Base-by-base conservation (phyloP, 2,888 invertebrate genomes). In the Acrobasis repandana region DNA sequence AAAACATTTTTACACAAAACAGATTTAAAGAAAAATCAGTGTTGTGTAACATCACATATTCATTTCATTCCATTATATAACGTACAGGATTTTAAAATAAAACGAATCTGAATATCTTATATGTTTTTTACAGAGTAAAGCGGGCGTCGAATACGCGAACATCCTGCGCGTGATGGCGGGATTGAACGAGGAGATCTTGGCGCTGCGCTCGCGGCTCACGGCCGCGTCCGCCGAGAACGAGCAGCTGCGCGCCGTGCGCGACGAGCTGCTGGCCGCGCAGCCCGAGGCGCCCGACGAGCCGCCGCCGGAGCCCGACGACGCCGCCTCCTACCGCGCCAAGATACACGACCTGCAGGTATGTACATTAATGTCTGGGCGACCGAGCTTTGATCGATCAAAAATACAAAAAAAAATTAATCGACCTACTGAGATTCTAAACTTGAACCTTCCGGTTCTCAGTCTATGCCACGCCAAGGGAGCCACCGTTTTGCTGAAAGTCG, bases 111-210 rank as follows among this genome's bases (percentile, higher is more conserved):
- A n/a, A 28, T 18, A 9, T 15, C 9, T 14, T 5, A 15, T 36
- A 9, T 6, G 1, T 62, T 52, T 46, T n/a, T 46, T 50, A 11
- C 72, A 89, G 88, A 84, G 83, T 64, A 88, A 86, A 76, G 85
- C 82, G 6, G 85, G 86, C 63, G 84, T 89, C 48, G 91, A 92
- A 66, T 89, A 88, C 73, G 90, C 90, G 70, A 90, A 90, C 78
- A 76, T 90, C 8, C 74, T 92, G 14, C 88, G 88, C 68, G 90
- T 91, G 70, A 91, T 92, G 90, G 83, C 80, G 47, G 91, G 91
- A 0, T 80, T 92, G 18, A 92, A 92, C 79, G 91, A 91, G 56
- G 91, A 92, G 83, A 90, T 92, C 70, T 83, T 83, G 57, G 86
- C 82, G 60, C 67, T 91, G 56, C 84, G 91, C 63, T 86, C 83